Percentiles rank a stretch among this genome's conserved stretches.
Conservation (phyloP, 2,113 vertebrate species). For the Equus quagga region DNA sequence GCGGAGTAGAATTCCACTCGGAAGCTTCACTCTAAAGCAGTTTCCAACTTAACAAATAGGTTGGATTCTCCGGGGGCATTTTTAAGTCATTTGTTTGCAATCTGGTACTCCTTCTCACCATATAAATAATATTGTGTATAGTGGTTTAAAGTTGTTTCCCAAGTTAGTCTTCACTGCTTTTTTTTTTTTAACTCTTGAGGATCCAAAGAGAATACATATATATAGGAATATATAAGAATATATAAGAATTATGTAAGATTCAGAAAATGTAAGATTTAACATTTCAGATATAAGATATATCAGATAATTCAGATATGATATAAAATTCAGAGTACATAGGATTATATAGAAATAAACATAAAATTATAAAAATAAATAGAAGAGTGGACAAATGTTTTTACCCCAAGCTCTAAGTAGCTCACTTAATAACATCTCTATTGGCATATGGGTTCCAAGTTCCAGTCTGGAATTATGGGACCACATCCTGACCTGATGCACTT, state of each 20-base stretch:
- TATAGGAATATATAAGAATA: background rate
- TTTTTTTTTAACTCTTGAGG: background rate
- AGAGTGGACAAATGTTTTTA: background rate
- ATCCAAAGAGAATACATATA: background rate
- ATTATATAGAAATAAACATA: background rate
- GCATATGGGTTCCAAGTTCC: background rate
- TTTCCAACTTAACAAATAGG: background rate
- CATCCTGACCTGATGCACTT: background rate
- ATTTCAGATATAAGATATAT: no score
- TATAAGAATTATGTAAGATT: no score
- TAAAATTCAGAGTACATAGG: background rate
- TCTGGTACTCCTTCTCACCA: background rate
- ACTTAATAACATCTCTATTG: background rate
- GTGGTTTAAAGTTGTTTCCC: background rate
- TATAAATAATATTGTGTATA: background rate
- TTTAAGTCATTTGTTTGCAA: background rate
- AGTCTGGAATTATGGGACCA: background rate
- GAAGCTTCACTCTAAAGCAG: background rate
- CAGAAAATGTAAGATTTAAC: no score
- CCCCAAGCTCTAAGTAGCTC: background rate
- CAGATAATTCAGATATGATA: no score
- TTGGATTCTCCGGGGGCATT: background rate
- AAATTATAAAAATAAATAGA: slow-evolving; percentile 8
- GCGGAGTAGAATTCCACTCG: background rate
- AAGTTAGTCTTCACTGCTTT: background rate